Conservation (phyloP, 1,140 invertebrate species). For the Trissolcus basalis region DNA sequence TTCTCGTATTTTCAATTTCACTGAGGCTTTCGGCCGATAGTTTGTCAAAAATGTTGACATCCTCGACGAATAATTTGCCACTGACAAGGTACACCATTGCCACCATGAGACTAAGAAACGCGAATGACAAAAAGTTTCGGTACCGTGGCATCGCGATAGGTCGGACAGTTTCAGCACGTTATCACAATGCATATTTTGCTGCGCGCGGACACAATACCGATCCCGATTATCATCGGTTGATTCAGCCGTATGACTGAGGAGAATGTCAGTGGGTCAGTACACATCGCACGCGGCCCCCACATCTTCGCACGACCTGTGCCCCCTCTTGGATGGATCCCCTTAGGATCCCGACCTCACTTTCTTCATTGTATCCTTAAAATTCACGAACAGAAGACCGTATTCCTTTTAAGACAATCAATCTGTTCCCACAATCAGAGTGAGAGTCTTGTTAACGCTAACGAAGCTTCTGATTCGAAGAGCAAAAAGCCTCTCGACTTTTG, state of each 20-base stretch:
- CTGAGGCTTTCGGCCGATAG: constrained; percentile 41
- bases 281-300: constrained; percentile 61
- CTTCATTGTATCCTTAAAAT: constrained; percentile 54
- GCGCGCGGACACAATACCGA: constrained; percentile 40
- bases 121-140: constrained; percentile 45
- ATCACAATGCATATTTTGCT: constrained; percentile 36
- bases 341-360: constrained; percentile 48
- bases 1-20: constrained; percentile 50
- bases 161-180: constrained; percentile 19
- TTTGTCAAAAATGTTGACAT: constrained; percentile 43
- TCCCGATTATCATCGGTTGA: constrained; percentile 57
- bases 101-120: constrained; percentile 52
- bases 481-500: not conserved
- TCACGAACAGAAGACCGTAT: constrained; percentile 20
- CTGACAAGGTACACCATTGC: constrained; percentile 57
- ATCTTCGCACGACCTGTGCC: constrained; percentile 53
- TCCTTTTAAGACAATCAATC: constrained; percentile 10
- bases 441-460: constrained; percentile 3
- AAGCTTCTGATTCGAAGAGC: not conserved
- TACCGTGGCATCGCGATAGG: constrained; percentile 60
- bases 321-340: constrained; percentile 51
- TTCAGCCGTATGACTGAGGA: constrained; percentile 66
- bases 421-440: constrained; percentile 22
- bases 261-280: constrained; percentile 76
- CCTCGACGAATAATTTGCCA: constrained; percentile 35